These are phyloP conservation scores for Neuroterus valhalla DNA, from an alignment of 1,140 invertebrate genomes.

Conservation along the genomic window DNA sequence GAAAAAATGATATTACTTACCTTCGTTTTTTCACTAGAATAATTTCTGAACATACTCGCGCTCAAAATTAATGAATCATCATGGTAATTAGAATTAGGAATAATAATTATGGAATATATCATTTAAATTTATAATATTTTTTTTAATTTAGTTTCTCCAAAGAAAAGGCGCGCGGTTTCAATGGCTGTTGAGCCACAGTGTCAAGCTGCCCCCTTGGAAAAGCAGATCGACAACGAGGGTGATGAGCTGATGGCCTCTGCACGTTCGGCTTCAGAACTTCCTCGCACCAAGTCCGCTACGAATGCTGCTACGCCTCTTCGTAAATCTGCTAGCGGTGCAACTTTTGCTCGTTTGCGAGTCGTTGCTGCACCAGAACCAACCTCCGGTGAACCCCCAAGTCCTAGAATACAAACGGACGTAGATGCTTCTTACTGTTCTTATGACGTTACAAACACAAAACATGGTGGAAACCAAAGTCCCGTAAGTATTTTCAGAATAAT, in stretches of 20 bases:
- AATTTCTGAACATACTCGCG: background rate
- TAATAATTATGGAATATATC: background rate
- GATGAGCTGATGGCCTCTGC: slow-evolving; percentile 76
- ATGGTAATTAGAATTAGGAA: background rate
- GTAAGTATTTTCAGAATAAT: slow-evolving; percentile 50
- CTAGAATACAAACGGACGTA: slow-evolving; percentile 77
- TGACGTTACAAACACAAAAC: slow-evolving; percentile 70
- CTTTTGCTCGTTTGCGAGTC: slow-evolving; percentile 69
- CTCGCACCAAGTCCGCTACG: slow-evolving; percentile 61
- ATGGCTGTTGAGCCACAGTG: slow-evolving; percentile 74
- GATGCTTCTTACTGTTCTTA: slow-evolving; percentile 78
- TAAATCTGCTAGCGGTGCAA: slow-evolving; percentile 71
- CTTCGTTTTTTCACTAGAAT: background rate
- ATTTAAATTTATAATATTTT: background rate
- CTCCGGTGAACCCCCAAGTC: slow-evolving; percentile 74
- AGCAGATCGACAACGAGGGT: slow-evolving; percentile 74
- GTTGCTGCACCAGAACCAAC: slow-evolving; percentile 64
- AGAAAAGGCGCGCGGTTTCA: slow-evolving; percentile 75
- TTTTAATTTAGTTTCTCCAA: slow-evolving; percentile 69
- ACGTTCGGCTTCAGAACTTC: slow-evolving; percentile 71
- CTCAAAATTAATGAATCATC: background rate
- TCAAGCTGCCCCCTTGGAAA: slow-evolving; percentile 66
- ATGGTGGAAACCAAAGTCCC: slow-evolving; percentile 71
- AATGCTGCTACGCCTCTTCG: slow-evolving; percentile 67
- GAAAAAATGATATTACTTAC: background rate